Base-by-base conservation (phyloP, 2,797 vertebrate genomes). In the Halcyon chelicuti region DNA sequence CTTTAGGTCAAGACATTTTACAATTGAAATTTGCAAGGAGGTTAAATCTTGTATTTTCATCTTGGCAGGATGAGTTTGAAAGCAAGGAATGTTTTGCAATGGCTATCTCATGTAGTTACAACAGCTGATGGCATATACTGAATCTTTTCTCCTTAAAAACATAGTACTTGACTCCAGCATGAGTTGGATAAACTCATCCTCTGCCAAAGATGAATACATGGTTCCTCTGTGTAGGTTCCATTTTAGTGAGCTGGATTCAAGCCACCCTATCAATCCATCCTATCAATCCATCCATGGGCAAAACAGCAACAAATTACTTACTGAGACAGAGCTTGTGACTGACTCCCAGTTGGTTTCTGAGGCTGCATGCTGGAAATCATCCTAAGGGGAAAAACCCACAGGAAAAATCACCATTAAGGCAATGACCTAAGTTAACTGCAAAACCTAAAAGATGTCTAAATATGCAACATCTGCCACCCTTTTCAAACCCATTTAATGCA, bases 271-370 rank as follows among this genome's bases (percentile, higher is more conserved):
- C 68, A 90, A 49, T 52, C 60, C 33, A 58, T 74, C 65, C 22
- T 62, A 87, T 60, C 68, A 90, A 49, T 52, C 60, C 33, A 58
- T 74, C 65, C 22, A 26, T 12, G 42, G 33, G n/a, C 72, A 96
- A 96, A 81, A 85, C 33, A 73, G 60, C 79, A 93, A 94, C 49
- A 89, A 89, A 88, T 91, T 95, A 99, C 99, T 99, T 98, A 99
- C 99, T 97, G 96, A 98, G 96, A 99, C 74, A 71, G 98, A 98
- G 91, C 98, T 97, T 76, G 99, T 99, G 97, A 99, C 98, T 28
- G 98, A 98, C 94, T 99, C 99, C 99, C 99, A 99, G 96, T 99
- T 99, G 95, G 98, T 98, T 94, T 98, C 98, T 78, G 98, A 99
- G 88, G 98, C 97, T 94, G 97, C 97, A n/a, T 98, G 97, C 86